These are phyloP conservation scores for Orussus abietinus DNA, from an alignment of 1,140 invertebrate genomes.

Conservation along the genomic window DNA sequence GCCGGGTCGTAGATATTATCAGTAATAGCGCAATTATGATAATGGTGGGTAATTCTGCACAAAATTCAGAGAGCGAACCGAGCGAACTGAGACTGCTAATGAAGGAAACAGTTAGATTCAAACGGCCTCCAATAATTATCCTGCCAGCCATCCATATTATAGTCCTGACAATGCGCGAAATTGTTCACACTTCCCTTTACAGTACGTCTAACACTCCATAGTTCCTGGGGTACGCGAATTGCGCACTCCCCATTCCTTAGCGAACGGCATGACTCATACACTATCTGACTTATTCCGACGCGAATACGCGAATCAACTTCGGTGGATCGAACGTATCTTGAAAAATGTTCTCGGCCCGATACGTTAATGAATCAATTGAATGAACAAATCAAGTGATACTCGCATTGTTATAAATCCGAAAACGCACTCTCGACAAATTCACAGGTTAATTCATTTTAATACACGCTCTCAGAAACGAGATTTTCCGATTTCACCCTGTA, in stretches of 20 bases:
- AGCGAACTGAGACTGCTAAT: constrained; percentile 54
- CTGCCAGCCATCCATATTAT: constrained; percentile 45
- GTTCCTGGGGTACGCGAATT: constrained; percentile 24
- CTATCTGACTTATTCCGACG: too few species aligned
- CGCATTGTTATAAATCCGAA: not conserved
- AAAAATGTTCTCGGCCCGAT: not conserved
- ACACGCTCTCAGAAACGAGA: too few species aligned
- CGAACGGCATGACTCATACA: not conserved
- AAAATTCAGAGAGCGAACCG: constrained; percentile 44
- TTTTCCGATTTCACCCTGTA: too few species aligned
- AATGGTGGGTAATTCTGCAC: constrained; percentile 52
- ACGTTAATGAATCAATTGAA: not conserved
- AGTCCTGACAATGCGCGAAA: constrained; percentile 51
- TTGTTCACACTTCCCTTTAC: constrained; percentile 55
- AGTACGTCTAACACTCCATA: constrained; percentile 41
- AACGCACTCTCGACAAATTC: not conserved
- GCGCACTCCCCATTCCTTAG: not conserved
- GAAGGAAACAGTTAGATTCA: constrained; percentile 57
- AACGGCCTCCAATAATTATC: constrained; percentile 55
- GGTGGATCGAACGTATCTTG: too few species aligned
- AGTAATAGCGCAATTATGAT: constrained; percentile 55
- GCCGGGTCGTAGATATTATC: constrained; percentile 51
- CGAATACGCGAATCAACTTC: too few species aligned
- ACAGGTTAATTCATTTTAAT: too few species aligned
- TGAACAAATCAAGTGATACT: not conserved